These are phyloP conservation scores for Tholera decimalis DNA, from an alignment of 2,888 invertebrate genomes.

Conservation along the genomic window DNA sequence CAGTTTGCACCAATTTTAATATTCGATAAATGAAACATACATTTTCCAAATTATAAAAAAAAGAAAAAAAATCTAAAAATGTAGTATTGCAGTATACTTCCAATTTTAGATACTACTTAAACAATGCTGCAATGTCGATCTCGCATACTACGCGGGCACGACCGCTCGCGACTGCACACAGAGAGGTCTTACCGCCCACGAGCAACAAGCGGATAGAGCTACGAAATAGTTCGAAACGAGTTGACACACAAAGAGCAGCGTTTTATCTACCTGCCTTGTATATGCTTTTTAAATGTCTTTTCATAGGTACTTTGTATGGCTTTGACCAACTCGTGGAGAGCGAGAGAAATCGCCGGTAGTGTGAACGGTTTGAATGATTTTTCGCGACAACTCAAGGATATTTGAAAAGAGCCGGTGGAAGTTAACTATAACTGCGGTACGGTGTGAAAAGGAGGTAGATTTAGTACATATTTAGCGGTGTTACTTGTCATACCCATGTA, in stretches of 20 bases:
- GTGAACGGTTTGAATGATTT: not conserved
- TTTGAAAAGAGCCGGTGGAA: too few relatives aligned
- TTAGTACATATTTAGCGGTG: too few relatives aligned
- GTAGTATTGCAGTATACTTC: slow-evolving; percentile 13
- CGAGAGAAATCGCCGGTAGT: not conserved
- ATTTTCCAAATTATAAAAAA: slow-evolving; percentile 15
- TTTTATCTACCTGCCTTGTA: not conserved
- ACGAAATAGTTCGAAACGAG: not conserved
- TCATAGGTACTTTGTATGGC: not conserved
- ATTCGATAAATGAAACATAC: slow-evolving; percentile 6
- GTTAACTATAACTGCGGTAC: too few relatives aligned
- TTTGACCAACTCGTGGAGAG: not conserved
- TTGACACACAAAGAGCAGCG: not conserved
- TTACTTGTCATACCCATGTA: too few relatives aligned
- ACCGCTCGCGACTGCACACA: not conserved
- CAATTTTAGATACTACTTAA: slow-evolving; percentile 23
- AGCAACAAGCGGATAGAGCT: not conserved
- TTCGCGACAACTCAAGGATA: too few relatives aligned
- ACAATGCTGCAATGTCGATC: slow-evolving; percentile 1
- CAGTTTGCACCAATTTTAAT: slow-evolving; percentile 24
- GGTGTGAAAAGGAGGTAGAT: too few relatives aligned
- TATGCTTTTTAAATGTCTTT: not conserved
- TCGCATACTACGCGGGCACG: slow-evolving; percentile 10
- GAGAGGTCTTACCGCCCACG: not conserved
- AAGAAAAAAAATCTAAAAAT: slow-evolving; percentile 17